Evolutionary conservation across 2,113 vertebrate species (phyloP).

Genomic region (Dolichallabes microphthalmus): DNA sequence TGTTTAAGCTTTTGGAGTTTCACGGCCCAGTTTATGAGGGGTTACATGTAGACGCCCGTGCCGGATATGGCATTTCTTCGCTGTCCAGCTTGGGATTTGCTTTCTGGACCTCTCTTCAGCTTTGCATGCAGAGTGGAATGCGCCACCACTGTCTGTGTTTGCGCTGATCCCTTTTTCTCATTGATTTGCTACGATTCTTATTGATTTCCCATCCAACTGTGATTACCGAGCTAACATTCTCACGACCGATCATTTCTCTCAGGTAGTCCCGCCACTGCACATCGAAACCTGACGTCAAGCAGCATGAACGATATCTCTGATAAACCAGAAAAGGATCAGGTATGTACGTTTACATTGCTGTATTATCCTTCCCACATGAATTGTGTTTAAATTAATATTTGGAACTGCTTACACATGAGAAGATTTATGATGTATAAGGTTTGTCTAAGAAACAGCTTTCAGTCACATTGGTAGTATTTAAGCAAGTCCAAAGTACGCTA

Average conservation of each 20-base stretch:
- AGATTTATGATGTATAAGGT: neutral
- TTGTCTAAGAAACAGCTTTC: neutral
- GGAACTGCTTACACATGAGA: neutral
- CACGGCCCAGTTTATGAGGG: neutral
- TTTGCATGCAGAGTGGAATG: slow-evolving; percentile 53
- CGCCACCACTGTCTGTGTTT: slow-evolving; percentile 57
- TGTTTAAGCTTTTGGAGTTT: neutral
- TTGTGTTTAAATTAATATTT: neutral
- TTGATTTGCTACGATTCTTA: neutral
- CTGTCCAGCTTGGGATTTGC: slow-evolving; percentile 1
- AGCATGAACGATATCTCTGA: slow-evolving; percentile 95
- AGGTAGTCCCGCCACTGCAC: slow-evolving; percentile 88
- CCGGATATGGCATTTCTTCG: slow-evolving; percentile 19
- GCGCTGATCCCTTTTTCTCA: slow-evolving; percentile 30
- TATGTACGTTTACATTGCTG: slow-evolving; percentile 62
- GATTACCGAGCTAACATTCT: slow-evolving; percentile 41
- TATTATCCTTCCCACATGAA: neutral
- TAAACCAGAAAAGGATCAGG: slow-evolving; percentile 96
- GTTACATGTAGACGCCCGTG: neutral
- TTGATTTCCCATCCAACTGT: neutral
- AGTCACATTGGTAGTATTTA: neutral
- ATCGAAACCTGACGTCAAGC: slow-evolving; percentile 86
- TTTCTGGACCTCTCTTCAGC: slow-evolving; percentile 20
- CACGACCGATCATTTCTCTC: slow-evolving; percentile 51
- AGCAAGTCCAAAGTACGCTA: neutral